Evolutionary conservation across 1,140 invertebrate genomes (phyloP), one percentile per base, ranked within the genome.

Genomic region (Dendroctonus valens): DNA sequence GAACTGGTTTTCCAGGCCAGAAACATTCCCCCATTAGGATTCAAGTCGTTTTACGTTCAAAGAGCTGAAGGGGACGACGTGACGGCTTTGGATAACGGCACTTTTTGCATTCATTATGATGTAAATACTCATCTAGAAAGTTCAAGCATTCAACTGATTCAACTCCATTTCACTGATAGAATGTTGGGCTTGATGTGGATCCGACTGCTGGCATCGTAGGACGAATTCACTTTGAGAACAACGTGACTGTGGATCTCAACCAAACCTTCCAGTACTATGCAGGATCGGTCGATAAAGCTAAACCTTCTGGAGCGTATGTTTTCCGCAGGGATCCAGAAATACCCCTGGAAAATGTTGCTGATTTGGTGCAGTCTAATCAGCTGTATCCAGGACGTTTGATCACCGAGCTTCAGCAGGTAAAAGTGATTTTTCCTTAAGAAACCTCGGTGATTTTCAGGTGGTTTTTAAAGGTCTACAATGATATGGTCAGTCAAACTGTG

Each of bases 281-380:
- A 65, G 87, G 84, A 11, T 82, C 82, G 41, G 72, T 75, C 50
- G 68, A 76, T 52, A 53, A 51, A 14, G 83, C 84, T 68, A 76
- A 89, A 55, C 86, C 89, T 0, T 92, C 91, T 0, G 93, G 93
- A 0, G 92, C 93, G 0, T 96, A 96, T 71, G 90, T 94, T 59
- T 96, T 96, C 77, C 83, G 93, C 52, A 92, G 93, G 0, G 83
- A 83, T 71, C 37, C n/a, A 14, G 12, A 46, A 6, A 14, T 51
- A 41, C 8, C 8, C 14, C 2, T 71, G 76, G 51, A 74, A 6
- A 75, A 70, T 77, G 39, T 74, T 73, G 53, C 74, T 5, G 57
- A 73, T 50, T 63, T 79, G 76, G 74, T 81, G 9, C 58, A 81
- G 4, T 73, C 83, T 74, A 83, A 68, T 60, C 83, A 77, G 83